Conservation (phyloP, 1,140 invertebrate species). For the Marisa cornuarietis region DNA sequence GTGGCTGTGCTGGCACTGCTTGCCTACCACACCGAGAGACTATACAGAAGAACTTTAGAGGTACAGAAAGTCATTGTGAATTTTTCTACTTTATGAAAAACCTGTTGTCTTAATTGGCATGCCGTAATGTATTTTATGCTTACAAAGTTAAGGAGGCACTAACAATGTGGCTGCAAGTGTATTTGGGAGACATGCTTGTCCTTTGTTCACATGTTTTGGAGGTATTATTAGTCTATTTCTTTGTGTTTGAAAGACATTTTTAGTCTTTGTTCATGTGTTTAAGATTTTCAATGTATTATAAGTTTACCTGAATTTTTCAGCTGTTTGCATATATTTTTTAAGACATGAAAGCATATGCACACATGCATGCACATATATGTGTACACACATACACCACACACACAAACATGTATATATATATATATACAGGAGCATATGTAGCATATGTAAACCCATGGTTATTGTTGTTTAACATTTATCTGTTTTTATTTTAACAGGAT, state of each 20-base stretch:
- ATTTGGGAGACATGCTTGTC: too few species aligned
- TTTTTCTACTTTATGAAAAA: background rate
- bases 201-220: too few species aligned
- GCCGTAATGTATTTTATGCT: too few species aligned
- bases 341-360: background rate
- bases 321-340: background rate
- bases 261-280: too few species aligned
- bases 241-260: too few species aligned
- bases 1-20: conserved; percentile 34
- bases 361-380: background rate
- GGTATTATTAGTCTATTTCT: too few species aligned
- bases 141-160: too few species aligned
- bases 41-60: conserved; percentile 23
- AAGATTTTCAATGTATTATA: too few species aligned
- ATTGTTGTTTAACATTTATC: background rate
- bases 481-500: conserved; percentile 37
- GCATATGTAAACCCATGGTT: too few species aligned
- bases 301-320: too few species aligned
- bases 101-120: background rate
- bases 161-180: too few species aligned
- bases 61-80: conserved; percentile 10
- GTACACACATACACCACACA: background rate
- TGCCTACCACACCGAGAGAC: conserved; percentile 35
- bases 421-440: background rate
- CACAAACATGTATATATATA: background rate